Evolutionary conservation across 2,797 vertebrate species (phyloP), one percentile per base, ranked within the genome.

Genomic region (Oryzias sinensis): DNA sequence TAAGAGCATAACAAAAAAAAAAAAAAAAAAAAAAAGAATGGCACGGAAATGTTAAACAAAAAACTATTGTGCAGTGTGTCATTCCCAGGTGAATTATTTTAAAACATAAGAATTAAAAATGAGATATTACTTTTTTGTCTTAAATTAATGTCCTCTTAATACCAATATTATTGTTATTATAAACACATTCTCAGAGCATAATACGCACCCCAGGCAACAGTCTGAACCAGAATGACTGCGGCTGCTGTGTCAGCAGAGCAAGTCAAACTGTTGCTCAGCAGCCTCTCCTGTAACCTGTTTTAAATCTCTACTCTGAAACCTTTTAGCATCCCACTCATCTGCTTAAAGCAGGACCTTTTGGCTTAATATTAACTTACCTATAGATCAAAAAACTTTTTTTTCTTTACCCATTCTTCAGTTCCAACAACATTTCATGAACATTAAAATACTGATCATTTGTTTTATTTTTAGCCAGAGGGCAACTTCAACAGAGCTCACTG

Each of bases 31-130:
- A 33, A 33, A 8, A 33, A 33, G 29, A 33, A 87, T 83, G 80
- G 82, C 78, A 89, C 83, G 74, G 83, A 87, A 88, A 88, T 60
- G 90, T 91, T 92, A 92, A 92, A 92, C 91, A 90, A 90, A 91
- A 90, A 75, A 80, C 89, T 88, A 87, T 77, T 90, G 86, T 89
- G 87, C 87, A 90, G 89, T 83, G 80, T 88, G 74, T 86, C 58
- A 58, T 80, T 85, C 87, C 82, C 84, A 85, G 85, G 85, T 89
- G 87, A 75, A 88, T 88, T 89, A 83, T 87, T 68, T 80, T 86
- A 80, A 81, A 80, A 89, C 72, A 82, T 82, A 88, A 87, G 75
- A 87, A 90, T 87, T 82, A 59, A 76, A 80, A 82, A 77, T 72
- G 74, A 77, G 54, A 27, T 80, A 82, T 66, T 50, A 72, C 76